Percentiles rank a stretch among this genome's conserved stretches.
These are phyloP conservation scores for Corbicula japonica DNA, from an alignment of 2,888 invertebrate genomes.

Conservation along the genomic window DNA sequence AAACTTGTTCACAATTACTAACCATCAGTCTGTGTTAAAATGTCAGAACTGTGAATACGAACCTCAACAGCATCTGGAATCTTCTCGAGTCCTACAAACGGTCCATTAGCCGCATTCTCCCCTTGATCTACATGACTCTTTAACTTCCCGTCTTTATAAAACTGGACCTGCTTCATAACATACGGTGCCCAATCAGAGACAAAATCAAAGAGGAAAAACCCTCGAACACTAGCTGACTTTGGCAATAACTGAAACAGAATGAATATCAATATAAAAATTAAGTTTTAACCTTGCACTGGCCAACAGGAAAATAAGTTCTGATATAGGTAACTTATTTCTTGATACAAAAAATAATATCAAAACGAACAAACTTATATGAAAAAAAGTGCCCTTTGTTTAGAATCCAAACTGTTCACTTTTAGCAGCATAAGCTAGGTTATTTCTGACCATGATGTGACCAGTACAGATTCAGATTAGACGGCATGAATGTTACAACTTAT, in stretches of 20 bases:
- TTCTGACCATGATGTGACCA: too few relatives aligned
- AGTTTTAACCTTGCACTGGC: too few relatives aligned
- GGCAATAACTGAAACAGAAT: conserved; percentile 73
- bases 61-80: conserved; percentile 82
- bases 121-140: conserved; percentile 79
- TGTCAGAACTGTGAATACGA: background rate
- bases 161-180: conserved; percentile 70
- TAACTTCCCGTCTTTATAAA: conserved; percentile 73
- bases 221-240: conserved; percentile 81
- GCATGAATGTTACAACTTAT: too few relatives aligned
- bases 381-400: too few relatives aligned
- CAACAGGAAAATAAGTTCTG: too few relatives aligned
- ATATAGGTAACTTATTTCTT: too few relatives aligned
- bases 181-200: conserved; percentile 65
- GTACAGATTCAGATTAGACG: too few relatives aligned
- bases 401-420: too few relatives aligned
- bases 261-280: background rate
- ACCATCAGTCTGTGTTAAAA: background rate
- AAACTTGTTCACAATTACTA: too few relatives aligned
- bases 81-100: conserved; percentile 80
- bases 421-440: too few relatives aligned
- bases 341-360: too few relatives aligned
- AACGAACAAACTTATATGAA: too few relatives aligned
- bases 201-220: conserved; percentile 81
- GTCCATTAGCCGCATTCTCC: conserved; percentile 67